Base-by-base conservation (phyloP, 2,888 invertebrate genomes). In the Caprella mutica region DNA sequence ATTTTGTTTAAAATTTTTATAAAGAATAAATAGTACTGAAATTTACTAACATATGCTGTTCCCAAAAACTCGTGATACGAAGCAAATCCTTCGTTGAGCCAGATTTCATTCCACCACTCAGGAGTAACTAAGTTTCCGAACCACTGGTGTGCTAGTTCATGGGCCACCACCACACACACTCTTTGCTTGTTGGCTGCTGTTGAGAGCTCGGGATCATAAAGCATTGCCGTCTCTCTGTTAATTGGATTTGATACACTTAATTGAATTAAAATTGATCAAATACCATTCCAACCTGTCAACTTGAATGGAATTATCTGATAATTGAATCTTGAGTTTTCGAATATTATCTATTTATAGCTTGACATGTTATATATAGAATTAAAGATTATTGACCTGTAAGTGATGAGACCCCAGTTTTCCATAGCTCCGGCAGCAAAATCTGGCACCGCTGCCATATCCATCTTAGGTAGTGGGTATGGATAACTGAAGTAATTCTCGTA, bases 341-440 rank as follows among this genome's bases (percentile, higher is more conserved):
- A n/a, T n/a, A n/a, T n/a, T n/a, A n/a, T n/a, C n/a, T n/a, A n/a
- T n/a, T n/a, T n/a, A n/a, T n/a, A n/a, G n/a, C n/a, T n/a, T n/a
- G n/a, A n/a, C n/a, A n/a, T n/a, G n/a, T n/a, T n/a, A n/a, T n/a
- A n/a, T n/a, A n/a, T n/a, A n/a, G n/a, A n/a, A n/a, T n/a, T n/a
- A n/a, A n/a, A n/a, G n/a, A 14, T 27, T 38, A 50, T 17, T 54
- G 69, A 80, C 79, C 76, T 75, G 67, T 80, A 81, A 1, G 80
- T 80, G 42, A 82, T 77, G 24, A 83, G 70, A 1, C 84, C 84
- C 83, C 85, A 84, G 70, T 84, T 84, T 71, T 84, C 91, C 90
- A 86, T 86, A 56, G 88, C 83, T 19, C 80, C 81, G 52, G 82
- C 81, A 0, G 81, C 54, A 81, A 76, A 76, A 62, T 77, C 76